A percentile compares a stretch with the other conserved stretches of the same genome.
These are phyloP conservation scores for Alethe diademata DNA, from an alignment of 2,113 vertebrate genomes.

Conservation along the genomic window DNA sequence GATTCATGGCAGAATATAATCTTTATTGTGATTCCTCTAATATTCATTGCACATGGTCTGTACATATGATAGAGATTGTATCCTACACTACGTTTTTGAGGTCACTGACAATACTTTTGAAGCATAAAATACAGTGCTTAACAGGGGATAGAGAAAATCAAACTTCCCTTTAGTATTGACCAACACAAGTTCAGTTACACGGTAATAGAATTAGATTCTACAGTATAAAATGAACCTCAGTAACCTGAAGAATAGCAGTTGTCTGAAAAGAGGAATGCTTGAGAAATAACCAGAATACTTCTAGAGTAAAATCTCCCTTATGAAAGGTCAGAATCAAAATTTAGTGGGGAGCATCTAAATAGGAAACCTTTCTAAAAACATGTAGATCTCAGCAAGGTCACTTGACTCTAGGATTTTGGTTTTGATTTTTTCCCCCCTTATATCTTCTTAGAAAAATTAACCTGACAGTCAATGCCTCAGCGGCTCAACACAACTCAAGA, in stretches of 20 bases:
- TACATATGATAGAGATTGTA: not conserved
- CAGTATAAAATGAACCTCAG: not conserved
- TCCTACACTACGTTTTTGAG: not conserved
- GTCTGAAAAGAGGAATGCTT: not conserved
- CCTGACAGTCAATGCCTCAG: not conserved
- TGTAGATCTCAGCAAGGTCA: not conserved
- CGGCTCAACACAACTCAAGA: not conserved
- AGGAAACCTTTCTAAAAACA: not conserved
- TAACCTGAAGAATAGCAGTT: not conserved
- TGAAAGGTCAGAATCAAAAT: not conserved
- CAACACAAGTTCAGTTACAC: not conserved
- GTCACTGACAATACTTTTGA: not conserved
- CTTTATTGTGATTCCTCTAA: not conserved
- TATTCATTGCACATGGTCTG: not conserved
- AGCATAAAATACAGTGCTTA: not conserved
- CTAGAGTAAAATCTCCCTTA: not conserved
- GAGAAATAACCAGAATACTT: not conserved
- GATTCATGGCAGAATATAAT: not conserved
- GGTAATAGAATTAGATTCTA: not conserved
- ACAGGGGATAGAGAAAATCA: not conserved
- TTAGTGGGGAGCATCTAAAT: not conserved
- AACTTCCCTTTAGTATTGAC: not conserved
- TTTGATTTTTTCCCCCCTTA: rapidly evolving
- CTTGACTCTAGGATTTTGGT: not conserved
- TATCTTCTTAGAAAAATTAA: not conserved